A percentile compares a stretch with the other conserved stretches of the same genome.
These are phyloP conservation scores for Artemia franciscana DNA, from an alignment of 1,140 invertebrate genomes.

Conservation along the genomic window DNA sequence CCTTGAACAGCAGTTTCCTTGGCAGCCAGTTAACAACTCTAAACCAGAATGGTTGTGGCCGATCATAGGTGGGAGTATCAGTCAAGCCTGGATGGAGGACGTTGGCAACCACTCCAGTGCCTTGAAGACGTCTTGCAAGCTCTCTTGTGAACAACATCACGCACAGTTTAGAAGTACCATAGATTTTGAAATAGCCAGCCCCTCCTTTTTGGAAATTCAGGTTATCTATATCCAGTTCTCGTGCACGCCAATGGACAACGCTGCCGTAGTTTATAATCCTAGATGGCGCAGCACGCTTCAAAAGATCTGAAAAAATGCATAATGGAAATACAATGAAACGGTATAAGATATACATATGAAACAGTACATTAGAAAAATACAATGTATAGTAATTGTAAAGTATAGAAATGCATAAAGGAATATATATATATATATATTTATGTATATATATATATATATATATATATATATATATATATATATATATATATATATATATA, in stretches of 20 bases:
- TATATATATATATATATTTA: too few relatives aligned
- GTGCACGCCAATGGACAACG: slow-evolving; percentile 43
- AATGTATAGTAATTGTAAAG: too few relatives aligned
- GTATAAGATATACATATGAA: too few relatives aligned
- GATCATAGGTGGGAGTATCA: slow-evolving; percentile 44
- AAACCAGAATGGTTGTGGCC: not conserved
- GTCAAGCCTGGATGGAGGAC: slow-evolving; percentile 67
- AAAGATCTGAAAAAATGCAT: slow-evolving; percentile 32
- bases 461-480: too few relatives aligned
- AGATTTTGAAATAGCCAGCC: not conserved
- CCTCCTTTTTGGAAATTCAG: slow-evolving; percentile 25
- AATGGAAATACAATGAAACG: too few relatives aligned
- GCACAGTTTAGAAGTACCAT: slow-evolving; percentile 43
- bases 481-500: too few relatives aligned
- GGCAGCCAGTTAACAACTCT: not conserved
- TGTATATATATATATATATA: too few relatives aligned
- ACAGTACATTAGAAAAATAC: too few relatives aligned
- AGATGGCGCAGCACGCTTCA: slow-evolving; percentile 50
- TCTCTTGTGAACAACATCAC: slow-evolving; percentile 66
- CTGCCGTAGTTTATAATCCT: slow-evolving; percentile 68
- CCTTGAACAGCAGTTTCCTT: slow-evolving; percentile 16
- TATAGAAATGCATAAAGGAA: too few relatives aligned
- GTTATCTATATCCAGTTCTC: slow-evolving; percentile 44
- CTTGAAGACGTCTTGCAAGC: slow-evolving; percentile 48
- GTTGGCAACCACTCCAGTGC: slow-evolving; percentile 50